Percentiles rank a stretch among this genome's conserved stretches.
Evolutionary conservation across 2,888 invertebrate genomes (phyloP).

Genomic region (Perizoma flavofasciatum): DNA sequence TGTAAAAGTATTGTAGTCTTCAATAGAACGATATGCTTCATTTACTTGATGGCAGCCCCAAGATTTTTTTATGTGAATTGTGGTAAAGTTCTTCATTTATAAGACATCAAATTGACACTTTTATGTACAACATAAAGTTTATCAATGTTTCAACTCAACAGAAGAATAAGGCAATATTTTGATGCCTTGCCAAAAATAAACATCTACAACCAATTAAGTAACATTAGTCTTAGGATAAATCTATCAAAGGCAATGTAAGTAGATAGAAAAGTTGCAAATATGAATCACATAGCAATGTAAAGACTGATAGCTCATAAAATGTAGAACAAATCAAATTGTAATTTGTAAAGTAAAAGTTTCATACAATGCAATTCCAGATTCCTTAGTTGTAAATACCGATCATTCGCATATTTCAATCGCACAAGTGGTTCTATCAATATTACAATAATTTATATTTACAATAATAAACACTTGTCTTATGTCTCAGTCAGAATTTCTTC

Average conservation of each 20-base stretch:
- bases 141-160: constrained; percentile 24
- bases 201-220: constrained; percentile 44
- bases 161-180: constrained; percentile 22
- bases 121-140: constrained; percentile 8
- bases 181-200: constrained; percentile 27
- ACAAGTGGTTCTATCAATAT: constrained; percentile 68
- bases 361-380: constrained; percentile 67
- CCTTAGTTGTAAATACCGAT: constrained; percentile 50
- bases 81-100: constrained; percentile 28
- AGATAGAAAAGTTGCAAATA: constrained; percentile 67
- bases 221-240: constrained; percentile 63
- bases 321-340: constrained; percentile 39
- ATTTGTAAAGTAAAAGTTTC: constrained; percentile 42
- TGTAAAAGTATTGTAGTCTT: constrained; percentile 80
- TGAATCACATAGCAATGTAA: constrained; percentile 57
- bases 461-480: constrained; percentile 77
- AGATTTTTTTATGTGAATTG: constrained; percentile 23
- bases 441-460: constrained; percentile 77
- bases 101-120: constrained; percentile 27
- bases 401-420: constrained; percentile 57
- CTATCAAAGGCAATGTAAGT: constrained; percentile 67
- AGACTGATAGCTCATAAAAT: constrained; percentile 46
- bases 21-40: constrained; percentile 82
- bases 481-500: constrained; percentile 72
- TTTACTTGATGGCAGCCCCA: constrained; percentile 79